These are phyloP conservation scores for Leucozona laternaria DNA, from an alignment of 2,888 invertebrate genomes.

Conservation along the genomic window DNA sequence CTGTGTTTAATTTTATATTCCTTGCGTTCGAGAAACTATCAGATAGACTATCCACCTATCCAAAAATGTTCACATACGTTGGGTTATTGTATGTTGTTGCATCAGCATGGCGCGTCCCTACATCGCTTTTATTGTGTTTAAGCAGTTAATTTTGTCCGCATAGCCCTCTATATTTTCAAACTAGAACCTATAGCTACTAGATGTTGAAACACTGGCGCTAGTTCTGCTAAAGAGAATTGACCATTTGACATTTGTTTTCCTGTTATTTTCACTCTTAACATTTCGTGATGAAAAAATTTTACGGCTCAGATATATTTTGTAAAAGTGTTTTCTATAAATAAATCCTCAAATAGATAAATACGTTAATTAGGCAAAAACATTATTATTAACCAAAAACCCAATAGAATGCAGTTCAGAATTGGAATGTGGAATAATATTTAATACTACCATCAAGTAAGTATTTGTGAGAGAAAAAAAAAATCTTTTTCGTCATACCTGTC, in stretches of 20 bases:
- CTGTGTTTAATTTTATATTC: no score
- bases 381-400: conserved; percentile 2
- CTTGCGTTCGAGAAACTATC: no score
- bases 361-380: conserved; percentile 36
- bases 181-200: neutral
- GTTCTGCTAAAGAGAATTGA: conserved; percentile 16
- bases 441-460: conserved; percentile 43
- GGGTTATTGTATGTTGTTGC: no score
- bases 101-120: no score
- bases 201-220: conserved; percentile 12
- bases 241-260: conserved; percentile 68
- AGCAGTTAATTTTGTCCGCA: neutral
- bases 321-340: conserved; percentile 73
- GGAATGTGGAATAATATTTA: conserved; percentile 4
- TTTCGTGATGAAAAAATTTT: conserved; percentile 61
- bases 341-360: conserved; percentile 28
- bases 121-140: no score
- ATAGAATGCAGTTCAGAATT: conserved; percentile 48
- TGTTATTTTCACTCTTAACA: conserved; percentile 73
- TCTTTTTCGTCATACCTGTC: conserved; percentile 42
- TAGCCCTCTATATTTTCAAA: neutral
- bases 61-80: no score
- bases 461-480: conserved; percentile 1
- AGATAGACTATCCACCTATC: no score
- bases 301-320: conserved; percentile 65